Evolutionary conservation across 2,797 vertebrate genomes (phyloP).

Genomic region (Lepilemur ruficaudatus): DNA sequence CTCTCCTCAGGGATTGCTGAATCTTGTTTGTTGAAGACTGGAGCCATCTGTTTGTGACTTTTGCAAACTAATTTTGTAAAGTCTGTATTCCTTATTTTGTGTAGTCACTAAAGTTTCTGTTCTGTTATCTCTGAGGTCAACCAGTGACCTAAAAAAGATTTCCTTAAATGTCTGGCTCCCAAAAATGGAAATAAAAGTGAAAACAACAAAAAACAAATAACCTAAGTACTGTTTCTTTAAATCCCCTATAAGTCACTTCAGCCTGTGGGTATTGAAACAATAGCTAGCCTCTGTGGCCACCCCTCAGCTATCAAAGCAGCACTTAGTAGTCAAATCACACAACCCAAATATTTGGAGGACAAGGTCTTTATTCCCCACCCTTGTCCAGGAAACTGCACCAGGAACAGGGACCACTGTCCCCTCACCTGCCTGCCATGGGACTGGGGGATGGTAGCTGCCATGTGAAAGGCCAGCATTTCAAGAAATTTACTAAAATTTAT

Average conservation of each 20-base stretch:
- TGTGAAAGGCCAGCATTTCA: not conserved
- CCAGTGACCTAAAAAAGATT: no score
- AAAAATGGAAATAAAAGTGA: not conserved
- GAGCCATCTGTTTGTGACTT: not conserved
- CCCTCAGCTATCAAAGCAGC: not conserved
- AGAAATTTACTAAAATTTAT: not conserved
- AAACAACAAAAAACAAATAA: not conserved
- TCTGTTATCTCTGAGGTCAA: no score
- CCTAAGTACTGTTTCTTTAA: not conserved
- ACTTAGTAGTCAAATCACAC: not conserved
- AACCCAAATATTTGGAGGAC: no score
- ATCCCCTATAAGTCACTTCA: not conserved
- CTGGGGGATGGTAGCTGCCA: not conserved
- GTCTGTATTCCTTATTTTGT: not conserved
- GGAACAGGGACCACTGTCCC: not conserved
- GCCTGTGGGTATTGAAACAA: not conserved
- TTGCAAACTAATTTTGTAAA: not conserved
- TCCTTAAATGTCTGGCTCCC: not conserved
- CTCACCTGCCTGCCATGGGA: not conserved
- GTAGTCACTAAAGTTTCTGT: no score
- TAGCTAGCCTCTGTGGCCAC: not conserved
- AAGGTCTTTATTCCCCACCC: no score
- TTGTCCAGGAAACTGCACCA: no score
- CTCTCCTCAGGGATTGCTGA: not conserved
- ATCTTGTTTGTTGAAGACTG: no score